Percentiles rank a stretch among this genome's conserved stretches.
Evolutionary conservation across 2,888 invertebrate species (phyloP).

Genomic region (Nipponacmea schrenckii): DNA sequence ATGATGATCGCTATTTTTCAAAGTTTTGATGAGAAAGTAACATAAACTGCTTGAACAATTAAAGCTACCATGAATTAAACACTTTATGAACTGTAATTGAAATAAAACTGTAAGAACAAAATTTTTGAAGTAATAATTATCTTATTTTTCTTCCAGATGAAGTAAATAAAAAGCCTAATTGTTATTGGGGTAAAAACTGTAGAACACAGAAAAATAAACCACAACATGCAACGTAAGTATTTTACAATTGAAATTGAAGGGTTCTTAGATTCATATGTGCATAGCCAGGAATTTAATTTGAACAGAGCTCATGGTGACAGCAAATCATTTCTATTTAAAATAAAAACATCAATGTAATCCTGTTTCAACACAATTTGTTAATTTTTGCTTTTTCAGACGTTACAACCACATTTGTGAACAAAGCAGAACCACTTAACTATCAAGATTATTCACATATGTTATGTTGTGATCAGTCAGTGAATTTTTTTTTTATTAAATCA

Average conservation of each 20-base stretch:
- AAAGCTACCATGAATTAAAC: not conserved
- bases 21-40: no score
- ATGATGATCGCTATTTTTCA: no score
- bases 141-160: constrained; percentile 39
- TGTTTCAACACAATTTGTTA: not conserved
- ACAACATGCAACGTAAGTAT: constrained; percentile 59
- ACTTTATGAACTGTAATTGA: not conserved
- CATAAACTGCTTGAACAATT: not conserved
- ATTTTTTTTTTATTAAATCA: no score
- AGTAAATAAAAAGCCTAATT: constrained; percentile 56
- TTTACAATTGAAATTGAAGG: not conserved
- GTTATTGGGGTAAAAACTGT: constrained; percentile 67
- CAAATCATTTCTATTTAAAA: not conserved
- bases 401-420: constrained; percentile 64
- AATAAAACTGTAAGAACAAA: no score
- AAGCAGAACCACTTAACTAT: constrained; percentile 34
- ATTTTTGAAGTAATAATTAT: no score
- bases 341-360: no score
- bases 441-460: no score
- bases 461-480: no score
- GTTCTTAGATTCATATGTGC: not conserved
- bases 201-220: constrained; percentile 63
- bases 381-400: constrained; percentile 45
- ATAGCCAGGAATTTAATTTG: not conserved
- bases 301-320: not conserved